These are phyloP conservation scores for Atethmia centrago DNA, from an alignment of 2,888 invertebrate genomes.

Conservation along the genomic window DNA sequence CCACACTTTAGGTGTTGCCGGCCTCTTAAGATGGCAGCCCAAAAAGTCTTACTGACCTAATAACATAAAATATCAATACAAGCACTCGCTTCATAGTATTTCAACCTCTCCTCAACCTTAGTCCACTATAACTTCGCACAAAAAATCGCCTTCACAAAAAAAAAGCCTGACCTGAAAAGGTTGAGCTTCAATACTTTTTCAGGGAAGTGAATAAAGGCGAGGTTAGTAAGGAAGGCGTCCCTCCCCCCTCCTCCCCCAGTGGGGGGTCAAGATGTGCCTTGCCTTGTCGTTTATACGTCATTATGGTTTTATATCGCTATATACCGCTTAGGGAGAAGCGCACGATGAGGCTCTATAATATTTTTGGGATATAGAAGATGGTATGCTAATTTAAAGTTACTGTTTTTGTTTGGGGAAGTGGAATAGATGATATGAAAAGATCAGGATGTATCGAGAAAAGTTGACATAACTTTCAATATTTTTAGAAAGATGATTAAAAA, in stretches of 20 bases:
- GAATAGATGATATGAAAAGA: neutral
- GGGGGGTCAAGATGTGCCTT: conserved; percentile 65
- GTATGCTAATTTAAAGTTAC: conserved; percentile 26
- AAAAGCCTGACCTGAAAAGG: conserved; percentile 63
- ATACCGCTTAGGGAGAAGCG: conserved; percentile 52
- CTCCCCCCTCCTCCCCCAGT: conserved; percentile 40
- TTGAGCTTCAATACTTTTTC: conserved; percentile 66
- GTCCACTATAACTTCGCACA: conserved; percentile 3
- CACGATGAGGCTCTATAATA: conserved; percentile 40
- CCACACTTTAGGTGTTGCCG: too few relatives aligned
- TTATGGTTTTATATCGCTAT: conserved; percentile 65
- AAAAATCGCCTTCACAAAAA: conserved; percentile 50
- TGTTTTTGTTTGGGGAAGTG: neutral
- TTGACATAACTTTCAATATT: too few relatives aligned
- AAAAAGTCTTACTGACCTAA: neutral
- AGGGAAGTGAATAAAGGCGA: conserved; percentile 77
- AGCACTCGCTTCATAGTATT: neutral
- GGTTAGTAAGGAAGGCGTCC: conserved; percentile 74
- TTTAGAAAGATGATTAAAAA: too few relatives aligned
- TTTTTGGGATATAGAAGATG: conserved; percentile 18
- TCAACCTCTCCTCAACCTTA: neutral
- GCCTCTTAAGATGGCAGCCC: too few relatives aligned
- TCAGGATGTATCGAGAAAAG: neutral
- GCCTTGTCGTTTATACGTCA: conserved; percentile 69
- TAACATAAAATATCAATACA: neutral